These are phyloP conservation scores for Pseudopleuronectes americanus DNA, from an alignment of 2,797 vertebrate species.

Conservation along the genomic window DNA sequence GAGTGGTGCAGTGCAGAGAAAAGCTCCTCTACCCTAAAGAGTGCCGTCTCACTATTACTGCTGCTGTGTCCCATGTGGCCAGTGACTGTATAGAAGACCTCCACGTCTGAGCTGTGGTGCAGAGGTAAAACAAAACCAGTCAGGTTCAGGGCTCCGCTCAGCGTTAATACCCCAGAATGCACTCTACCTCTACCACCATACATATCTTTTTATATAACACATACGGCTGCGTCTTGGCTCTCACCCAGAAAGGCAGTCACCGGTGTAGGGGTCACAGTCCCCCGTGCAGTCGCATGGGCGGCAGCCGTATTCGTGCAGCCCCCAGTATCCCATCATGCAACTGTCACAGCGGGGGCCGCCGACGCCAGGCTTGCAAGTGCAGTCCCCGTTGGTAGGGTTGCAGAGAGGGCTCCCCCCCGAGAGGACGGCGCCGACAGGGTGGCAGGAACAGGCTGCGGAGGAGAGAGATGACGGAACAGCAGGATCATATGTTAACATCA, in stretches of 20 bases:
- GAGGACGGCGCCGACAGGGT: slow-evolving; percentile 85
- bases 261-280: slow-evolving; percentile 88
- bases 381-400: slow-evolving; percentile 88
- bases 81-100: slow-evolving; percentile 80
- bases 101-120: slow-evolving; percentile 78
- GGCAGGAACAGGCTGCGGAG: slow-evolving; percentile 88
- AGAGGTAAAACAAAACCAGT: slow-evolving; percentile 57
- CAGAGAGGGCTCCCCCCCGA: slow-evolving; percentile 80
- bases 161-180: slow-evolving; percentile 49
- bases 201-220: slow-evolving; percentile 15
- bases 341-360: slow-evolving; percentile 87
- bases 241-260: slow-evolving; percentile 90
- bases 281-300: slow-evolving; percentile 89
- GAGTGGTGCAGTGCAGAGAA: slow-evolving; percentile 96
- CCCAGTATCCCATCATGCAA: slow-evolving; percentile 93
- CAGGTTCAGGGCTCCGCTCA: slow-evolving; percentile 41
- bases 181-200: slow-evolving; percentile 17
- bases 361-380: slow-evolving; percentile 92
- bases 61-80: slow-evolving; percentile 76
- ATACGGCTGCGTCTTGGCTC: slow-evolving; percentile 34
- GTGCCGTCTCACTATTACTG: slow-evolving; percentile 72
- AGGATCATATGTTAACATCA: slow-evolving; percentile 39
- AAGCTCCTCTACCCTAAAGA: slow-evolving; percentile 92
- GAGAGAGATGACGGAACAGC: slow-evolving; percentile 19
- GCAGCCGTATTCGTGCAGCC: slow-evolving; percentile 90